phyloP scores from a whole-genome alignment of 1,140 invertebrate genomes.

The Aphaenogaster rudis region DNA sequence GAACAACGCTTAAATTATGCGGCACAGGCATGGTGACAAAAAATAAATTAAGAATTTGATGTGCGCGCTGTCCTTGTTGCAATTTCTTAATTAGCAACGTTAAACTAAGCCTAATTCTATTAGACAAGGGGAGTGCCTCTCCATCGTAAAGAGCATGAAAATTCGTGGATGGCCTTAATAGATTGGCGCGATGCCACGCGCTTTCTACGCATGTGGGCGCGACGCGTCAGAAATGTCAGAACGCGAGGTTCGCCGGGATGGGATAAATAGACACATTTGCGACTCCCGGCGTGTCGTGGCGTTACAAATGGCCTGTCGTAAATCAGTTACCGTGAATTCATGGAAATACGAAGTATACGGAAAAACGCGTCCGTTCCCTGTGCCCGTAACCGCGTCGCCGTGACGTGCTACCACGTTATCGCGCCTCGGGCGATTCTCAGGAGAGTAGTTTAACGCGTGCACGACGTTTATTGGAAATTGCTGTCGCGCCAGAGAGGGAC shows the following conservation, averaged over 20 bases:
- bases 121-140: neutral
- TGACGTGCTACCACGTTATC: neutral
- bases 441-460: conserved; percentile 18
- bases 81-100: conserved; percentile 18
- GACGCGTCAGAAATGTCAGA: conserved; percentile 28
- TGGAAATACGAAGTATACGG: neutral
- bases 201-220: conserved; percentile 6
- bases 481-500: neutral
- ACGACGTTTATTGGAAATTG: conserved; percentile 54
- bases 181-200: conserved; percentile 1
- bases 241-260: neutral
- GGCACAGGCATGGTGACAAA: neutral
- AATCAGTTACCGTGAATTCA: conserved; percentile 49
- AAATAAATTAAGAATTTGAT: neutral
- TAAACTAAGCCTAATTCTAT: neutral
- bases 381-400: neutral
- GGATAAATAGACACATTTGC: conserved; percentile 43
- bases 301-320: conserved; percentile 34
- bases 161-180: conserved; percentile 41
- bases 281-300: neutral
- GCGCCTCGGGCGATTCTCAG: neutral
- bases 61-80: too few species aligned
- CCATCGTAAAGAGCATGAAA: neutral
- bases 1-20: neutral
- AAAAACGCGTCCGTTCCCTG: conserved; percentile 12